These are phyloP conservation scores for Bunonema sp. DNA, from an alignment of 2,888 invertebrate genomes.

Conservation along the genomic window DNA sequence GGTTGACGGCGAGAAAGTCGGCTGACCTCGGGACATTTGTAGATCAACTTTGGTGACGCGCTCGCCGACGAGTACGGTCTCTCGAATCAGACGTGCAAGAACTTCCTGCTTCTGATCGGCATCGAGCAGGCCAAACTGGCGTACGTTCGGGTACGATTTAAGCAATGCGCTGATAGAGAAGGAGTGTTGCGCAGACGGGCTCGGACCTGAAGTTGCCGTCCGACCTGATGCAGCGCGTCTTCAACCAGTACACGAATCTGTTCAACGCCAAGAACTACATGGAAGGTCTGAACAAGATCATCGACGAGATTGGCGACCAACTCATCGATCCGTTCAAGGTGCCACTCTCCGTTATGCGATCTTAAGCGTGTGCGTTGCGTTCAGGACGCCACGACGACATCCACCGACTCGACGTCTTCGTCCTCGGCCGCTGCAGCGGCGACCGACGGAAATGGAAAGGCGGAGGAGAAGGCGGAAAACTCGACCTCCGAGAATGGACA, in stretches of 20 bases:
- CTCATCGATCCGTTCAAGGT: constrained; percentile 29
- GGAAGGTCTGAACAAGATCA: constrained; percentile 39
- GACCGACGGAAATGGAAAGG: too few species aligned
- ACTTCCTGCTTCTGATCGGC: constrained; percentile 33
- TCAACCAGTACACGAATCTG: constrained; percentile 27
- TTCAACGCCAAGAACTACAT: constrained; percentile 38
- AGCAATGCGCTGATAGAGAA: too few species aligned
- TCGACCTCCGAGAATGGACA: too few species aligned
- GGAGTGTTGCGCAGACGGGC: constrained; percentile 24
- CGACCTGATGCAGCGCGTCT: constrained; percentile 21
- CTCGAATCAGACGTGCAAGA: constrained; percentile 25
- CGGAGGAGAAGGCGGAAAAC: too few species aligned
- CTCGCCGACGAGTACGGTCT: constrained; percentile 28
- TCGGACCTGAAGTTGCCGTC: constrained; percentile 27
- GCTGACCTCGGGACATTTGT: too few species aligned
- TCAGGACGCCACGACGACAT: too few species aligned
- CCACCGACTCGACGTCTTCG: too few species aligned
- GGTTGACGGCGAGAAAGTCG: too few species aligned
- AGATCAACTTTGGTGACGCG: constrained; percentile 36
- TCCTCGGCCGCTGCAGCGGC: too few species aligned
- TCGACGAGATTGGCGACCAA: constrained; percentile 35
- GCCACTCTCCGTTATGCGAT: too few species aligned
- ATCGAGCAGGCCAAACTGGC: constrained; percentile 33
- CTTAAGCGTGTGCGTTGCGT: too few species aligned
- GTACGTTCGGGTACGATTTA: constrained; percentile 26